These are phyloP conservation scores for Zosterops japonicus DNA, from an alignment of 2,113 vertebrate genomes.

Conservation along the genomic window DNA sequence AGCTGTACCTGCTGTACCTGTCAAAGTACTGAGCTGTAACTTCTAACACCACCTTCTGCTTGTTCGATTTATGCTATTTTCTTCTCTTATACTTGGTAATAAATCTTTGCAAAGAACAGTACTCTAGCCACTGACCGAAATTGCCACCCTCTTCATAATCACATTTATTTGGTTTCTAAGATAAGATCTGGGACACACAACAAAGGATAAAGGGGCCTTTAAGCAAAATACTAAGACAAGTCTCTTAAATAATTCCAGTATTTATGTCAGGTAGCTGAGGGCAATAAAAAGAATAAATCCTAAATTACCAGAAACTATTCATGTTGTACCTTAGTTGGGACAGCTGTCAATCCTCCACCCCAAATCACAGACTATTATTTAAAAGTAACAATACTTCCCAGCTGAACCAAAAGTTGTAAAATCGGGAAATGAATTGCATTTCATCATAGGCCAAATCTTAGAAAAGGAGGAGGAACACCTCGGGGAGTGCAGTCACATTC, in stretches of 20 bases:
- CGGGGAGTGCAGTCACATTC: neutral
- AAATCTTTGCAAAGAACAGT: neutral
- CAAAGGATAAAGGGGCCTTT: neutral
- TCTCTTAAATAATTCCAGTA: neutral
- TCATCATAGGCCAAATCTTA: neutral
- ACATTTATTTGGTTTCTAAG: neutral
- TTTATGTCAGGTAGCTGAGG: neutral
- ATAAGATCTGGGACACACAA: neutral
- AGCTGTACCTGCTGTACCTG: neutral
- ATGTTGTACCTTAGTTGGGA: neutral
- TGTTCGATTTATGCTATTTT: neutral
- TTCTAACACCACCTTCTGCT: neutral
- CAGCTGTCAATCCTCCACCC: neutral
- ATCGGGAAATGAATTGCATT: neutral
- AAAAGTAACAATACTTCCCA: neutral
- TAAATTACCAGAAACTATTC: neutral
- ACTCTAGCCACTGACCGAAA: neutral
- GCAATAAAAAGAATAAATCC: neutral
- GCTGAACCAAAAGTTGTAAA: neutral
- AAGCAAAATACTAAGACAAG: neutral
- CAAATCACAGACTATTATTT: neutral
- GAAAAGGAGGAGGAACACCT: neutral
- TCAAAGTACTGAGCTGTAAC: neutral
- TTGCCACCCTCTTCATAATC: neutral
- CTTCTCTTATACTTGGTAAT: neutral